Evolutionary conservation across 2,113 vertebrate genomes (phyloP).

Genomic region (Myotis brandtii): DNA sequence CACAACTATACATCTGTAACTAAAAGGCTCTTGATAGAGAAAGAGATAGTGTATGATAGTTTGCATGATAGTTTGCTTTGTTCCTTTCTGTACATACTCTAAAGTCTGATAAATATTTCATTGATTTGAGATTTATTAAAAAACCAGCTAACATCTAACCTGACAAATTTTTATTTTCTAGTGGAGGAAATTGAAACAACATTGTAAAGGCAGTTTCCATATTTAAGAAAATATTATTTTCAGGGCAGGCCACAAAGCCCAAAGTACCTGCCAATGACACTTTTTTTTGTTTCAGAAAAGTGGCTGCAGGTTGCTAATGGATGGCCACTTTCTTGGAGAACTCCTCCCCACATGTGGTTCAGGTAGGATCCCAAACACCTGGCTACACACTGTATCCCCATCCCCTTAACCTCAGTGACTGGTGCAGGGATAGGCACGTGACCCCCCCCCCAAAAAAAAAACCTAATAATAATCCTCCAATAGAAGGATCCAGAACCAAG

Average conservation of each 20-base stretch:
- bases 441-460: background rate
- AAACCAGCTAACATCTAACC: background rate
- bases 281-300: background rate
- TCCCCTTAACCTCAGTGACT: background rate
- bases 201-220: background rate
- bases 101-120: background rate
- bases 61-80: background rate
- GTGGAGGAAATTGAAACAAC: background rate
- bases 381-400: background rate
- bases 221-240: background rate
- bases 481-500: background rate
- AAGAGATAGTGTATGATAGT: background rate
- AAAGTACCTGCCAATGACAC: background rate
- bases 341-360: background rate
- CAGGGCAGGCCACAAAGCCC: background rate
- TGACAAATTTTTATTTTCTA: slow-evolving; percentile 3
- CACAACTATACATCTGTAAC: background rate
- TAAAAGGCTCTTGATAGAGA: background rate
- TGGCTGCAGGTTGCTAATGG: background rate
- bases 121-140: background rate
- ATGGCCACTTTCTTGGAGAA: background rate
- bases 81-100: background rate
- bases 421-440: background rate
- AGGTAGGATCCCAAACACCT: background rate
- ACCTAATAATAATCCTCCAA: background rate